Evolutionary conservation across 2,113 vertebrate species (phyloP).

Genomic region (Malurus elegans): DNA sequence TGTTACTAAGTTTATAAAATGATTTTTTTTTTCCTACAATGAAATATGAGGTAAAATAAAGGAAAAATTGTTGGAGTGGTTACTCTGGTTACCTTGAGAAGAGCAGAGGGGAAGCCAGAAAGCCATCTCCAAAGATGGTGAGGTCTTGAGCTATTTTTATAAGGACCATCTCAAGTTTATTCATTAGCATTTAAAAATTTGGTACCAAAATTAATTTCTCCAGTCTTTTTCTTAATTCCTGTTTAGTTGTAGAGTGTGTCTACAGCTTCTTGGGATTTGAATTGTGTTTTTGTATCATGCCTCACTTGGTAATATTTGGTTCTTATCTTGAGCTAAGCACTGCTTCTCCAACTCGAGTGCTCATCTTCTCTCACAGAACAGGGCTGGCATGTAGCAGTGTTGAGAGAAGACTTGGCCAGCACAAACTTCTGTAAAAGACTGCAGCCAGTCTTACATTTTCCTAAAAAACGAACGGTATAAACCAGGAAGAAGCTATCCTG

Average conservation of each 20-base stretch:
- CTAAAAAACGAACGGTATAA: neutral
- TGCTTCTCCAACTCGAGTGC: neutral
- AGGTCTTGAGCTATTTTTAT: neutral
- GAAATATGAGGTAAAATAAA: neutral
- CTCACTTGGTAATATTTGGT: neutral
- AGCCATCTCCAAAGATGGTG: neutral
- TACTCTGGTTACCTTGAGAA: neutral
- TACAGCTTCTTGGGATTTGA: neutral
- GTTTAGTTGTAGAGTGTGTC: neutral
- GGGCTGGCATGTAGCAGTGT: neutral
- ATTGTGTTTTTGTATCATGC: neutral
- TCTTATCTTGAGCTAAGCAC: neutral
- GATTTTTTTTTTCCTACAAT: neutral
- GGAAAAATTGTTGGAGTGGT: neutral
- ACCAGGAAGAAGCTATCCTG: neutral
- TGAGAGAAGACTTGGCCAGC: neutral
- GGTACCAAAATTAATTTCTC: neutral
- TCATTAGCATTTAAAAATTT: neutral
- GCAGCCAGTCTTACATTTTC: neutral
- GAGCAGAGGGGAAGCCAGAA: neutral
- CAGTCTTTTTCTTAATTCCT: neutral
- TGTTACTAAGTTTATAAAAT: neutral
- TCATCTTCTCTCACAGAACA: neutral
- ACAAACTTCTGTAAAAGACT: slow-evolving; percentile 18
- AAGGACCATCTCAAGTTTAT: neutral